Percentiles rank a stretch among this genome's conserved stretches.
phyloP scores from a whole-genome alignment of 2,797 vertebrate genomes.

The Synanceia verrucosa region DNA sequence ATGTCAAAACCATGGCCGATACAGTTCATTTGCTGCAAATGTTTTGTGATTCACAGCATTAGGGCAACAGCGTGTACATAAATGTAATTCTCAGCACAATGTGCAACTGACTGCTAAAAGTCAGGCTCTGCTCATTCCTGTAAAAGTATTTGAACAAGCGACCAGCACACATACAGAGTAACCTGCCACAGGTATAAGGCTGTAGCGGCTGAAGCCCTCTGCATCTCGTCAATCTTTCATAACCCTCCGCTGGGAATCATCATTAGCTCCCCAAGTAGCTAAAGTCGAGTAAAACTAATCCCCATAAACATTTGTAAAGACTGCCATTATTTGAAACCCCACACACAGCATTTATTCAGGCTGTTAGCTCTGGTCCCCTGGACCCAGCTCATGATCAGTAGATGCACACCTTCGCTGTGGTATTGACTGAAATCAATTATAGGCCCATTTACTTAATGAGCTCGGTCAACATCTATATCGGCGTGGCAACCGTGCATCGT shows the following conservation, averaged over 20 bases:
- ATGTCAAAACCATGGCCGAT: too few relatives aligned
- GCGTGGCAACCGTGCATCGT: constrained; percentile 2
- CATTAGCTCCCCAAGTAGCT: constrained; percentile 48
- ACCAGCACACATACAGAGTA: background rate
- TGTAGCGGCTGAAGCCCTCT: background rate
- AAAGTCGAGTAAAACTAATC: constrained; percentile 55
- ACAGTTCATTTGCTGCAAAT: too few relatives aligned
- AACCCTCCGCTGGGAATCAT: constrained; percentile 33
- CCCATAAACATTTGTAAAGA: constrained; percentile 56
- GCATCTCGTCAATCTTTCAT: constrained; percentile 23
- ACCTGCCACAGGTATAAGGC: background rate
- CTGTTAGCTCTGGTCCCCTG: constrained; percentile 43
- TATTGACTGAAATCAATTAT: constrained; percentile 73
- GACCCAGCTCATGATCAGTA: constrained; percentile 52
- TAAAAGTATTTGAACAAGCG: too few relatives aligned
- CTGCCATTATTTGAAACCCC: constrained; percentile 48
- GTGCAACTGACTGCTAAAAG: too few relatives aligned
- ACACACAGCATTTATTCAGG: constrained; percentile 59
- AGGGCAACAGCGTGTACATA: too few relatives aligned
- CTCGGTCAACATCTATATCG: constrained; percentile 66
- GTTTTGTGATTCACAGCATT: too few relatives aligned
- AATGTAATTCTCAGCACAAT: too few relatives aligned
- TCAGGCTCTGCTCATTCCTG: too few relatives aligned
- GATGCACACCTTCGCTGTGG: constrained; percentile 39
- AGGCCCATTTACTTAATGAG: constrained; percentile 72